A percentile compares a stretch with the other conserved stretches of the same genome.
Conservation (phyloP, 2,113 vertebrate species). For the Chloebia gouldiae region DNA sequence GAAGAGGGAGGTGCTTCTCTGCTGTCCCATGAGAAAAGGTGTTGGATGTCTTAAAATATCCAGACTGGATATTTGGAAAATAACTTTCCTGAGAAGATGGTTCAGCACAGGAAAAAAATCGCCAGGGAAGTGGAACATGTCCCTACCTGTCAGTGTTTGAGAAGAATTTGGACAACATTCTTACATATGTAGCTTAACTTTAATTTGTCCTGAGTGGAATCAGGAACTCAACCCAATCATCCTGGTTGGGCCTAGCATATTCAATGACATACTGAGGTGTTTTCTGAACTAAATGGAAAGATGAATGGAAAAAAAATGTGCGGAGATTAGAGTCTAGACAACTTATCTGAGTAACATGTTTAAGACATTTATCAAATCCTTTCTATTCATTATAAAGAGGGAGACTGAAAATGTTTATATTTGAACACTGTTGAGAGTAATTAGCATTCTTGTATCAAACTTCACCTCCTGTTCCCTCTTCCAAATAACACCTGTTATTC, state of each 20-base stretch:
- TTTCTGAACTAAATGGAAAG: background rate
- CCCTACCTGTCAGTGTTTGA: background rate
- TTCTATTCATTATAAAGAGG: background rate
- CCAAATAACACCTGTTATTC: constrained; percentile 23
- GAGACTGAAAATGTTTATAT: background rate
- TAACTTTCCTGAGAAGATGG: background rate
- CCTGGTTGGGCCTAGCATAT: background rate
- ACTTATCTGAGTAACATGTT: background rate
- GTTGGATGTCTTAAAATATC: background rate
- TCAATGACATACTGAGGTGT: background rate
- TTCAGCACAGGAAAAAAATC: background rate
- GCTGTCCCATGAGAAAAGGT: background rate
- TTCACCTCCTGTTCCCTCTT: background rate
- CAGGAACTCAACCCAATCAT: background rate
- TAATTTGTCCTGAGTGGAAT: background rate
- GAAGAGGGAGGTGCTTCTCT: background rate
- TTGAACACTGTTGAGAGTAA: background rate
- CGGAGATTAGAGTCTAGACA: background rate
- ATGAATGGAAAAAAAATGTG: background rate
- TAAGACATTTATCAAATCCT: background rate
- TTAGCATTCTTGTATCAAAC: background rate
- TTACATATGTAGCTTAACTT: background rate
- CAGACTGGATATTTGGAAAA: background rate
- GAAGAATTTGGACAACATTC: fast-evolving
- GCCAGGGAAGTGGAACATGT: too few relatives aligned